Conservation (phyloP, 2,888 invertebrate species). For the Polydrusus pterygomalis region DNA sequence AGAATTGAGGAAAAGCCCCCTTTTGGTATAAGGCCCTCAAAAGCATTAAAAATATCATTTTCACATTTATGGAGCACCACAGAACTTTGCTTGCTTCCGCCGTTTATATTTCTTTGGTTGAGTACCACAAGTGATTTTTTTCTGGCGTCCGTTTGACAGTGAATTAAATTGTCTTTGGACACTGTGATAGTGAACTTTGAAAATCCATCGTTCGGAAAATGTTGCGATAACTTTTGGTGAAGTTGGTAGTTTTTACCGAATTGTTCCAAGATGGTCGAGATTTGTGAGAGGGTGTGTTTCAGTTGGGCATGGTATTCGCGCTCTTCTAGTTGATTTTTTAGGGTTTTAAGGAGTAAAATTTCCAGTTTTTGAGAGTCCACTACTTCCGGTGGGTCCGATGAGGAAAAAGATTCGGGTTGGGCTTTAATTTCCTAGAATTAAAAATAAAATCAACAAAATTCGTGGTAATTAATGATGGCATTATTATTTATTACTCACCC, state of each 20-base stretch:
- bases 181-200: constrained; percentile 33
- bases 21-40: background rate
- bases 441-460: too few species aligned
- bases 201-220: constrained; percentile 6
- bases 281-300: constrained; percentile 28
- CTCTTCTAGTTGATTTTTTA: constrained; percentile 30
- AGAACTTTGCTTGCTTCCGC: background rate
- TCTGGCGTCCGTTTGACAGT: constrained; percentile 19
- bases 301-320: constrained; percentile 33
- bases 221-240: background rate
- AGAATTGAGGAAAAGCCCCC: background rate
- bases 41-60: background rate
- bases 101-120: background rate
- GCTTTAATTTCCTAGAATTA: constrained; percentile 1
- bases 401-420: background rate
- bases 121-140: constrained; percentile 17
- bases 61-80: background rate
- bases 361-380: constrained; percentile 25
- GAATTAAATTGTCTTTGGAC: constrained; percentile 11
- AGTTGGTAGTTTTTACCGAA: background rate
- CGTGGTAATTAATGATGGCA: background rate
- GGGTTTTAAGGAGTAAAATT: constrained; percentile 10
- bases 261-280: constrained; percentile 33
- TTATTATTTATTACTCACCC: background rate
- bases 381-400: background rate